Percentiles rank a stretch among this genome's conserved stretches.
Evolutionary conservation across 2,888 invertebrate genomes (phyloP).

Genomic region (Scrobipalpa atriplicella): DNA sequence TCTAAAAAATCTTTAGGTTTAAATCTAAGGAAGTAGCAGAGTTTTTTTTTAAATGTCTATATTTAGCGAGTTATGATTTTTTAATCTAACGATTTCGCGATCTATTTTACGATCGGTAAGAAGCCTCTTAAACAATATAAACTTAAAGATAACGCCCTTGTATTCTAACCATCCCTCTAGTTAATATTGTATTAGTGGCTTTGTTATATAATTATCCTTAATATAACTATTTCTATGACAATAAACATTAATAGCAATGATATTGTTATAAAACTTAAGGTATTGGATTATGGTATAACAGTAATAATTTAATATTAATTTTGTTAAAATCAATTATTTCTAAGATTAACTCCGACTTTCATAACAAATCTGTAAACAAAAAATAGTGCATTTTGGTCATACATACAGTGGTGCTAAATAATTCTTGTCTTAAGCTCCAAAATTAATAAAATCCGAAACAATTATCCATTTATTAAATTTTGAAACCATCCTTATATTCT

Average conservation of each 20-base stretch:
- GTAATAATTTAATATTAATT: constrained; percentile 31
- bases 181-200: constrained; percentile 19
- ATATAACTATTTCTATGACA: constrained; percentile 47
- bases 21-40: too few species aligned
- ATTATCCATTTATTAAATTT: too few species aligned
- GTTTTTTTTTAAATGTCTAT: too few species aligned
- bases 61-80: too few species aligned
- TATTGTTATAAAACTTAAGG: constrained; percentile 43
- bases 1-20: too few species aligned
- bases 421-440: neutral
- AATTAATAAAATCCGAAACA: neutral
- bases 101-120: too few species aligned
- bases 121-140: constrained; percentile 18
- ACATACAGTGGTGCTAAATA: constrained; percentile 6
- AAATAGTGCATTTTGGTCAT: neutral
- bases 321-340: neutral
- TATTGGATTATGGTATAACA: constrained; percentile 66
- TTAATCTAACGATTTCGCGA: too few species aligned
- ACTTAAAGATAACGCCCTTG: neutral
- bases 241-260: constrained; percentile 45
- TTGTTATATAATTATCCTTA: constrained; percentile 40
- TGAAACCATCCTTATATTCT: too few species aligned
- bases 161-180: constrained; percentile 1
- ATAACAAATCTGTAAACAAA: neutral
- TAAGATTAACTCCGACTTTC: neutral